Evolutionary conservation across 2,797 vertebrate genomes (phyloP), one percentile per base, ranked within the genome.

Genomic region (Anas acuta): DNA sequence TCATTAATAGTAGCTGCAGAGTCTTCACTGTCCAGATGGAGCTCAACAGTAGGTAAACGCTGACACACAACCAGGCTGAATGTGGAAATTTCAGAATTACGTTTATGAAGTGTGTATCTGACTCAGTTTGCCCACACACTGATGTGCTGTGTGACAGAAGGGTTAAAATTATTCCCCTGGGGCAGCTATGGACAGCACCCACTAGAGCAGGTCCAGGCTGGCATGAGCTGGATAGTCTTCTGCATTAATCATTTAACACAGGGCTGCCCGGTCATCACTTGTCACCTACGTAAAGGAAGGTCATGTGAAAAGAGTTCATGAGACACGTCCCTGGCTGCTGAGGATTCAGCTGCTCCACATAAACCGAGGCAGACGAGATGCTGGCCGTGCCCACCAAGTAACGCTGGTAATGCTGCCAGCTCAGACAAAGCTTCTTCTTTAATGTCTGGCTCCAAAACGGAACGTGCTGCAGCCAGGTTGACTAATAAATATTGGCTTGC

Each of bases 51-150:
- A n/a, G 33, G 57, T 28, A 75, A 65, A 65, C 0, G 1, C n/a
- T 90, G 62, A 21, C n/a, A 64, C 0, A 0, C 20, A 28, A 5
- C 26, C 60, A 17, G 0, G 8, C 0, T 20, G 23, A 43, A 37
- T 2, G 5, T 23, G 41, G 65, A 39, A 47, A 22, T 56, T 13
- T 62, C 53, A 33, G 51, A 57, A 51, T 20, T 20, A 37, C 33
- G 33, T n/a, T 61, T 8, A 39, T 4, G 13, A 41, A 53, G 25
- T 3, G 5, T 19, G 11, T 4, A 41, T 51, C 3, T 7, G 19
- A 15, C 25, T 28, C 54, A 17, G 15, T 37, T 60, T 41, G 65
- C 18, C 45, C 47, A 56, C 22, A 80, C 9, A 6, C 21, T 7
- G 32, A 43, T 12, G 61, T 4, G 13, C 11, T 12, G 22, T 14